Evolutionary conservation across 2,797 vertebrate species (phyloP).

Genomic region (Philypnodon macrostomus): DNA sequence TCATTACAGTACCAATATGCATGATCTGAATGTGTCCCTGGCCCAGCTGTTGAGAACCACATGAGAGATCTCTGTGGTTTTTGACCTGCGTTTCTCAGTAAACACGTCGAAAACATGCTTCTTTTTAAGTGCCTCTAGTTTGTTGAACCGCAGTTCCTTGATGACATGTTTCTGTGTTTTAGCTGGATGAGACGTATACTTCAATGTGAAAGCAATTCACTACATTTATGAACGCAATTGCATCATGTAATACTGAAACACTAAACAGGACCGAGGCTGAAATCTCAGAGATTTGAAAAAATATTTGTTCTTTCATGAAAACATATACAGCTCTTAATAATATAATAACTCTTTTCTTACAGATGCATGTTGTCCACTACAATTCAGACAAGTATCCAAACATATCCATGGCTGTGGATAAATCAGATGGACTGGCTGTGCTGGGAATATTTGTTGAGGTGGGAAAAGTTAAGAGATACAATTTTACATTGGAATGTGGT

Average conservation of each 20-base stretch:
- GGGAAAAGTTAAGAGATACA: no score
- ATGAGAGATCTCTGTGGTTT: slow-evolving; percentile 59
- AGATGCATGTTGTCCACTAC: slow-evolving; percentile 96
- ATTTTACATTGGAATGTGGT: no score
- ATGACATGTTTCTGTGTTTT: slow-evolving; percentile 46
- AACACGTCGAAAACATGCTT: slow-evolving; percentile 42
- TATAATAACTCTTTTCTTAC: slow-evolving; percentile 39
- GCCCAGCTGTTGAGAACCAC: slow-evolving; percentile 36
- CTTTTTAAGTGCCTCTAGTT: slow-evolving; percentile 51
- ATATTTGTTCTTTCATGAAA: no score
- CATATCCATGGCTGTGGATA: slow-evolving; percentile 80
- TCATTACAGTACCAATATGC: slow-evolving; percentile 38
- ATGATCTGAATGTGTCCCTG: slow-evolving; percentile 20
- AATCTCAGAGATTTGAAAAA: no score
- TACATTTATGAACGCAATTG: slow-evolving; percentile 30
- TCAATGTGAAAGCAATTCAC: not conserved
- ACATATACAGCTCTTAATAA: no score
- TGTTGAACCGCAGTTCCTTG: slow-evolving; percentile 58
- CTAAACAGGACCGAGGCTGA: no score
- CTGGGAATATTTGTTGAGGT: slow-evolving; percentile 93
- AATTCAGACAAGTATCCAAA: slow-evolving; percentile 89
- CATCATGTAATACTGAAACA: slow-evolving; percentile 7
- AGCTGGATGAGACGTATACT: slow-evolving; percentile 21
- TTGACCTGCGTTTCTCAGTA: slow-evolving; percentile 54
- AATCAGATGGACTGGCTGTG: slow-evolving; percentile 88